Evolutionary conservation across 2,888 invertebrate genomes (phyloP).

Genomic region (Cryptus viduatorius): DNA sequence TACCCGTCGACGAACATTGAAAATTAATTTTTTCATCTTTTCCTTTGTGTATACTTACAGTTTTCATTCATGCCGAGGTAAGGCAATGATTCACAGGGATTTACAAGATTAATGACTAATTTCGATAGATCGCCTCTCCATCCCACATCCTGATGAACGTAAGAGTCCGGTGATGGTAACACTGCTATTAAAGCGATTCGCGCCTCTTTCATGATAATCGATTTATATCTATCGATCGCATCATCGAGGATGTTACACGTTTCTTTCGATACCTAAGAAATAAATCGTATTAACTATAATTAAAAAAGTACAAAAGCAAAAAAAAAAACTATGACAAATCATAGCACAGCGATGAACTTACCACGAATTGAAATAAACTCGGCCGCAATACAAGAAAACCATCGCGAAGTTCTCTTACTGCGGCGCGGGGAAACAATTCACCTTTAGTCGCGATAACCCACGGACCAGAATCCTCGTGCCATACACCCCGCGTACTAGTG

Average conservation of each 20-base stretch:
- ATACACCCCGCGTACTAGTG: constrained; percentile 21
- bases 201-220: constrained; percentile 82
- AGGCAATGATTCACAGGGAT: constrained; percentile 89
- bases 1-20: background rate
- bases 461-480: constrained; percentile 85
- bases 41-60: constrained; percentile 86
- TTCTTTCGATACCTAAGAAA: constrained; percentile 83
- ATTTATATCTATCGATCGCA: constrained; percentile 86
- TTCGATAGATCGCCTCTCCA: constrained; percentile 84
- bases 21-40: background rate
- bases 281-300: constrained; percentile 76
- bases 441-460: constrained; percentile 87
- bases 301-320: too few species aligned
- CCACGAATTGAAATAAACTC: constrained; percentile 85
- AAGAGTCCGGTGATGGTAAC: constrained; percentile 62
- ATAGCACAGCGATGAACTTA: constrained; percentile 63
- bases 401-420: constrained; percentile 81
- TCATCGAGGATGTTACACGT: constrained; percentile 87
- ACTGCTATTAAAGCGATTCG: constrained; percentile 66
- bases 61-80: constrained; percentile 91
- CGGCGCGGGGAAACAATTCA: constrained; percentile 90
- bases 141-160: constrained; percentile 73
- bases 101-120: constrained; percentile 87
- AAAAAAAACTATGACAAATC: background rate
- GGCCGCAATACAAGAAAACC: constrained; percentile 85